Conservation (phyloP, 2,888 invertebrate species). For the Eupithecia tripunctaria region DNA sequence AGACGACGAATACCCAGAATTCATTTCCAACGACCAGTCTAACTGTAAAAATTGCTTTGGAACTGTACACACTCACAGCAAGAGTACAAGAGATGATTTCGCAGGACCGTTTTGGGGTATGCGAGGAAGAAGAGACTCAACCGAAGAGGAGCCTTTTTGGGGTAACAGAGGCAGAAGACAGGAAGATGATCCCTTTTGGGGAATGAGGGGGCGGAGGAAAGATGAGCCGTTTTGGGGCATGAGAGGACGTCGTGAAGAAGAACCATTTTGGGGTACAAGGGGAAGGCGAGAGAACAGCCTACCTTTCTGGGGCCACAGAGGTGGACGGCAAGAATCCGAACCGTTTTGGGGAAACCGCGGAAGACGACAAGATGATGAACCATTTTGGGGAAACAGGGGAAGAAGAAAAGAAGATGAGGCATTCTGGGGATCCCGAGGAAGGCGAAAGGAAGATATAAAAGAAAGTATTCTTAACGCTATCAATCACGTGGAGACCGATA, state of each 20-base stretch:
- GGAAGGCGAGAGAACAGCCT: slow-evolving; percentile 64
- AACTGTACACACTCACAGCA: slow-evolving; percentile 41
- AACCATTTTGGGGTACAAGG: slow-evolving; percentile 67
- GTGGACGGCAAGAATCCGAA: slow-evolving; percentile 60
- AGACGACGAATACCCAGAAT: slow-evolving; percentile 48
- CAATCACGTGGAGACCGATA: slow-evolving; percentile 60
- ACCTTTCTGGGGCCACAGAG: slow-evolving; percentile 82
- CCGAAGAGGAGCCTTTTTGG: slow-evolving; percentile 63
- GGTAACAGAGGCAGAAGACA: slow-evolving; percentile 62
- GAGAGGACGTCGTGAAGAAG: slow-evolving; percentile 49
- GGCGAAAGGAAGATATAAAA: slow-evolving; percentile 59
- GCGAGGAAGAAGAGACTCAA: slow-evolving; percentile 50
- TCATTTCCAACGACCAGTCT: slow-evolving; percentile 23
- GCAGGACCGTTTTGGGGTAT: slow-evolving; percentile 65
- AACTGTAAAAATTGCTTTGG: slow-evolving; percentile 53
- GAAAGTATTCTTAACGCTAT: slow-evolving; percentile 61
- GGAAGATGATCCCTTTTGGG: slow-evolving; percentile 59
- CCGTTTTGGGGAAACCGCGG: slow-evolving; percentile 67
- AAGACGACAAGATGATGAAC: slow-evolving; percentile 52
- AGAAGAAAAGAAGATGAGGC: slow-evolving; percentile 57
- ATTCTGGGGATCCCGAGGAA: slow-evolving; percentile 60
- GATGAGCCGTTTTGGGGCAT: slow-evolving; percentile 55
- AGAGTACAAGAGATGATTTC: slow-evolving; percentile 53
- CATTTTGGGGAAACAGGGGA: slow-evolving; percentile 61
- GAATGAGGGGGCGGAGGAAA: slow-evolving; percentile 56